These are phyloP conservation scores for Streptopelia turtur DNA, from an alignment of 2,797 vertebrate species.

Conservation along the genomic window DNA sequence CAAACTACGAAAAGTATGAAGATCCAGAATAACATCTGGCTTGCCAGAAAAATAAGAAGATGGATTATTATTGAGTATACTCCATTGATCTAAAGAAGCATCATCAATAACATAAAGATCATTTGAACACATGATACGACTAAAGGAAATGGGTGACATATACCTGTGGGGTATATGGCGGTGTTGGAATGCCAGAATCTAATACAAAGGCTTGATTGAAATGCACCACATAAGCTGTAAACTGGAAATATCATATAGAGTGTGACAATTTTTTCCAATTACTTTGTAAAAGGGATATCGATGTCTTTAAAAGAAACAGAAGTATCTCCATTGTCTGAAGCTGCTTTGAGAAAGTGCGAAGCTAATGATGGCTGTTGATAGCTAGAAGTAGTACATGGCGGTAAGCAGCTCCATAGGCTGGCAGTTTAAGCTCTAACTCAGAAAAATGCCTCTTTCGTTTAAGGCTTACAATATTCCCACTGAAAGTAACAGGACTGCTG, in stretches of 20 bases:
- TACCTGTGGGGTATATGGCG: neutral
- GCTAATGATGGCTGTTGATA: slow-evolving; percentile 16
- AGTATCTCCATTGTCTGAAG: neutral
- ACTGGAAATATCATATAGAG: neutral
- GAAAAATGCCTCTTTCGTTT: neutral
- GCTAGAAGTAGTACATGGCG: neutral
- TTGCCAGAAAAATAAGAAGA: slow-evolving; percentile 32
- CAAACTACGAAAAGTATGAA: slow-evolving; percentile 2
- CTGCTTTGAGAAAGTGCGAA: neutral
- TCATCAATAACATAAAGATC: slow-evolving; percentile 36
- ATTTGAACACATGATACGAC: neutral
- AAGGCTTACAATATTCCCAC: neutral
- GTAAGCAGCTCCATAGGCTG: neutral
- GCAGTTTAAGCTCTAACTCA: neutral
- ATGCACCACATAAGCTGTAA: neutral
- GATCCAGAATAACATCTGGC: slow-evolving; percentile 18
- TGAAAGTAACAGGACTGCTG: neutral
- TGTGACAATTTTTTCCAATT: slow-evolving; percentile 11
- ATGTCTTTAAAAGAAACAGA: neutral
- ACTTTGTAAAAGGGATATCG: neutral
- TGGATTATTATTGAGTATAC: slow-evolving; percentile 32
- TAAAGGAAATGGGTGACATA: slow-evolving; percentile 25
- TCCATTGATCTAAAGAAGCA: neutral
- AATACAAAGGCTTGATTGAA: neutral
- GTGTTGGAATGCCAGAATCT: neutral